A percentile compares a stretch with the other conserved stretches of the same genome.
phyloP scores from a whole-genome alignment of 2,888 invertebrate species.

The Leptinotarsa rubiginosa region DNA sequence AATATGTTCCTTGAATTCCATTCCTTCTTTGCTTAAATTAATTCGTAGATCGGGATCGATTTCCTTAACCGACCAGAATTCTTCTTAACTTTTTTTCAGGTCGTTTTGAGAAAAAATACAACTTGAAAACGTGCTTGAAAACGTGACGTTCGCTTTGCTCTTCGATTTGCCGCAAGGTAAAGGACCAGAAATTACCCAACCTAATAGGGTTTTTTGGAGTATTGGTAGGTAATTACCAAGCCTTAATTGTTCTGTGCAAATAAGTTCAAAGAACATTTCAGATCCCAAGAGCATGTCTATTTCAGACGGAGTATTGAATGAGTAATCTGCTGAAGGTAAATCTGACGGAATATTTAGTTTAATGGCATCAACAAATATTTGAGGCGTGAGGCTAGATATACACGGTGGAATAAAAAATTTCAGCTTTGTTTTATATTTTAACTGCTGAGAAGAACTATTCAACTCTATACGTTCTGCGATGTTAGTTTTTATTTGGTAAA shows the following conservation, averaged over 20 bases:
- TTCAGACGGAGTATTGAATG: constrained; percentile 30
- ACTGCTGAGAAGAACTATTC: constrained; percentile 17
- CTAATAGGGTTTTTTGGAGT: constrained; percentile 27
- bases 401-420: constrained; percentile 18
- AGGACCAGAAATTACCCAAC: constrained; percentile 11
- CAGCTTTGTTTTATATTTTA: constrained; percentile 18
- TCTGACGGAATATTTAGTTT: constrained; percentile 31
- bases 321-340: constrained; percentile 29
- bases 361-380: constrained; percentile 27
- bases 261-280: constrained; percentile 30
- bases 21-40: constrained; percentile 31
- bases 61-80: constrained; percentile 20
- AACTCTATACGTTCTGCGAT: constrained; percentile 22
- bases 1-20: constrained; percentile 44
- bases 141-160: not conserved
- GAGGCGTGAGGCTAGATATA: constrained; percentile 20
- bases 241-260: constrained; percentile 23
- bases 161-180: not conserved
- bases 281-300: constrained; percentile 29
- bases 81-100: not conserved
- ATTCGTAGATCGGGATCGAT: not conserved
- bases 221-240: constrained; percentile 25
- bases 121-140: not conserved
- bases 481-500: constrained; percentile 36
- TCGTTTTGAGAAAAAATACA: not conserved